Evolutionary conservation across 2,113 vertebrate genomes (phyloP).

Genomic region (Canis aureus): DNA sequence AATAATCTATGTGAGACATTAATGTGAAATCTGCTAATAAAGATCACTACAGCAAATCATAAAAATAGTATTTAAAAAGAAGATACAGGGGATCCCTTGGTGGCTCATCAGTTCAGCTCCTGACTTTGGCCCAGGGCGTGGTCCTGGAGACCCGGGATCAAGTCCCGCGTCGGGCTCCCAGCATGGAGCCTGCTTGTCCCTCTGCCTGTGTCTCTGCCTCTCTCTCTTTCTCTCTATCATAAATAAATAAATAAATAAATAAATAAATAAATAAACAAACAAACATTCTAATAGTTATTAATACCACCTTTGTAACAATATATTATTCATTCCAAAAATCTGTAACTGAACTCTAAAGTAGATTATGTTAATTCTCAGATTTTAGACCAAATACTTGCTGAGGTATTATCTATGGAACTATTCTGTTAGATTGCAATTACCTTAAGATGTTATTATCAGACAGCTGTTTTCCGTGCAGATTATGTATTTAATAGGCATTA

Average conservation of each 20-base stretch:
- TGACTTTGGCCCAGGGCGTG: too few species aligned
- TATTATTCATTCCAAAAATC: slow-evolving; percentile 5
- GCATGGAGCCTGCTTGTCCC: too few species aligned
- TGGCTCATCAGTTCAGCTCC: too few species aligned
- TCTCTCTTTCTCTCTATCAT: too few species aligned
- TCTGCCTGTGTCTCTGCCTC: too few species aligned
- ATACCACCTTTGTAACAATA: neutral
- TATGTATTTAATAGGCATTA: slow-evolving; percentile 29
- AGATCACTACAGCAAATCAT: neutral
- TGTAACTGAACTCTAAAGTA: slow-evolving; percentile 2
- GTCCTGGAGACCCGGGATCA: too few species aligned
- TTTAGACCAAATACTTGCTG: neutral
- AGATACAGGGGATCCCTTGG: neutral
- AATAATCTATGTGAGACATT: slow-evolving; percentile 13
- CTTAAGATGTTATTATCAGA: neutral
- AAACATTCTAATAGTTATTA: neutral
- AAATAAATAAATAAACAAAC: too few species aligned
- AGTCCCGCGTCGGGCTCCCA: too few species aligned
- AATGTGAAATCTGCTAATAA: slow-evolving; percentile 41
- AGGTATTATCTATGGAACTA: neutral
- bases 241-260: too few species aligned
- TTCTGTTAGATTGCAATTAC: neutral
- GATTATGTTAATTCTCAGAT: neutral
- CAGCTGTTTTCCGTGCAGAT: neutral
- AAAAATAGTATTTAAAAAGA: slow-evolving; percentile 39